Percentiles rank a stretch among this genome's conserved stretches.
Conservation (phyloP, 2,888 invertebrate species). For the Tiphia femorata region DNA sequence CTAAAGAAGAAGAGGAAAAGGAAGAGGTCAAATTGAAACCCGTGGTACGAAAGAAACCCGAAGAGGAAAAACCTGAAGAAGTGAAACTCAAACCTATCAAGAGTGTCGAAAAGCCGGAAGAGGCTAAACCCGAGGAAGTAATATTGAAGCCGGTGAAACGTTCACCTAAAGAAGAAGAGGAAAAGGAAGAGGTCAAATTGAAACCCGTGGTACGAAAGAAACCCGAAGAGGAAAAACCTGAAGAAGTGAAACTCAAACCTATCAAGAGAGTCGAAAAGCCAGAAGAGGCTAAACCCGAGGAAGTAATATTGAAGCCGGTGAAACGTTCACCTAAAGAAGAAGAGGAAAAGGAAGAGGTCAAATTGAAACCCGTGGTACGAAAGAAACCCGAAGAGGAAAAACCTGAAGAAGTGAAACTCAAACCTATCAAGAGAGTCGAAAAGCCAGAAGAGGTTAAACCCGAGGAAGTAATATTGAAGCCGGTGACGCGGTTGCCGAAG, state of each 20-base stretch:
- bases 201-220: conserved; percentile 21
- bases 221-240: conserved; percentile 36
- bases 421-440: conserved; percentile 35
- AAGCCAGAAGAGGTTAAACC: conserved; percentile 52
- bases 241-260: conserved; percentile 58
- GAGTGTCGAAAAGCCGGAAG: conserved; percentile 37
- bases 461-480: conserved; percentile 44
- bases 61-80: conserved; percentile 46
- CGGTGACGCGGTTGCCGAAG: conserved; percentile 39
- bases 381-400: conserved; percentile 23
- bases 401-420: conserved; percentile 48
- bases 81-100: conserved; percentile 46
- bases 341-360: conserved; percentile 38
- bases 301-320: conserved; percentile 48
- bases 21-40: conserved; percentile 54
- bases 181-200: conserved; percentile 26
- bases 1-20: conserved; percentile 22
- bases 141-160: conserved; percentile 40
- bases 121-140: conserved; percentile 43
- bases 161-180: conserved; percentile 21
- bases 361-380: conserved; percentile 53
- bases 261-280: conserved; percentile 48
- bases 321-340: conserved; percentile 41
- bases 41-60: conserved; percentile 46
- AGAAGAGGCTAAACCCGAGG: conserved; percentile 35